These are phyloP conservation scores for human DNA, from an alignment of 2,113 vertebrate genomes.

Conservation along the genomic window DNA sequence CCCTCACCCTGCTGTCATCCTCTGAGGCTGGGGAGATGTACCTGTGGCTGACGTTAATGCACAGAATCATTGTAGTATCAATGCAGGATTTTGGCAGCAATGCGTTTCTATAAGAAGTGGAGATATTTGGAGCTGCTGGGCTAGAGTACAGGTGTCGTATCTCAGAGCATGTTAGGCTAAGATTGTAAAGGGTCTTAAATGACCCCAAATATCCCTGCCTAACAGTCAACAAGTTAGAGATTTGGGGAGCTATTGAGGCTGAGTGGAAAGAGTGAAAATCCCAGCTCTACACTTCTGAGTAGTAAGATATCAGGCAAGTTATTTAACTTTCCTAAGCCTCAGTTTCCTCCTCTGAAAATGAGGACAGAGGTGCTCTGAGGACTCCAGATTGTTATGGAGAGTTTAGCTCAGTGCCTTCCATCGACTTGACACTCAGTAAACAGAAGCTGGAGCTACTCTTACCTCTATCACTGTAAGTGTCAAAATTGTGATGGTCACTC, in stretches of 20 bases:
- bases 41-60: fast-evolving
- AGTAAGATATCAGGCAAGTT: not conserved
- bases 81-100: not conserved
- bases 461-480: not conserved
- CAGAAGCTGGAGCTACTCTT: not conserved
- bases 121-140: not conserved
- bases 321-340: not conserved
- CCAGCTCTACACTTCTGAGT: fast-evolving
- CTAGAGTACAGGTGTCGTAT: not conserved
- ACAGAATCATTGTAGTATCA: fast-evolving
- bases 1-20: fast-evolving
- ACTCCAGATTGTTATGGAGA: fast-evolving
- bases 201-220: not conserved
- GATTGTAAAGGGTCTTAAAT: not conserved
- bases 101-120: fast-evolving
- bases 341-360: not conserved
- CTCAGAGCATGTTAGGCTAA: not conserved
- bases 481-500: not conserved
- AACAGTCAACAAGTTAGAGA: not conserved
- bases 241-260: not conserved
- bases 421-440: not conserved
- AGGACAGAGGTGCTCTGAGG: not conserved
- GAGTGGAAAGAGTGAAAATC: not conserved
- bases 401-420: not conserved
- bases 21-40: not conserved